A percentile compares a stretch with the other conserved stretches of the same genome.
These are phyloP conservation scores for Sporophila hypoxantha DNA, from an alignment of 2,113 vertebrate genomes.

Conservation along the genomic window DNA sequence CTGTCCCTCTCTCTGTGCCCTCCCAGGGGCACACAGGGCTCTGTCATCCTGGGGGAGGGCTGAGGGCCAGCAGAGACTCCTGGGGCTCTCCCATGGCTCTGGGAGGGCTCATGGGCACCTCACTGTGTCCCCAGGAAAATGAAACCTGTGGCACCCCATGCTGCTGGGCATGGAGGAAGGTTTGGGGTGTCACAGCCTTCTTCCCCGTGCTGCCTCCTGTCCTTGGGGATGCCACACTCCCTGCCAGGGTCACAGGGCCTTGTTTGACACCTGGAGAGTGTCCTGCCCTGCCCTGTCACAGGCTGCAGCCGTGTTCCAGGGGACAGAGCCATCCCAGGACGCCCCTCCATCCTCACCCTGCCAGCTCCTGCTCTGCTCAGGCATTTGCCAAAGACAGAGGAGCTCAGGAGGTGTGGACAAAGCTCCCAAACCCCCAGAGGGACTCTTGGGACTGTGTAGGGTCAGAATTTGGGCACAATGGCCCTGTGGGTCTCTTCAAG, in stretches of 20 bases:
- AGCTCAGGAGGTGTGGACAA: background rate
- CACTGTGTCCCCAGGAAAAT: background rate
- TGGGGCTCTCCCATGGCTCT: background rate
- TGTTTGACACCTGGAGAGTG: background rate
- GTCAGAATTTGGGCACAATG: background rate
- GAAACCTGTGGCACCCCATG: accelerated
- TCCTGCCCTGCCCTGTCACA: background rate
- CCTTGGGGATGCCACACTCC: background rate
- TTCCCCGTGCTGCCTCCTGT: background rate
- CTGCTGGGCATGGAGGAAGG: background rate
- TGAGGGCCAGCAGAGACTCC: accelerated
- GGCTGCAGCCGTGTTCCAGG: background rate
- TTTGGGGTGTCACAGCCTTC: background rate
- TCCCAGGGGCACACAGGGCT: no score
- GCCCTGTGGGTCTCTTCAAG: background rate
- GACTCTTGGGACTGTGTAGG: background rate
- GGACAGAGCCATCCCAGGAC: background rate
- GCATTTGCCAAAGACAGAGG: background rate
- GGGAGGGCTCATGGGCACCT: accelerated
- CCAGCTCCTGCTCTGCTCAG: background rate
- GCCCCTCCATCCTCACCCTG: background rate
- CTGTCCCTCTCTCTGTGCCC: background rate
- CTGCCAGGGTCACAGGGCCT: background rate
- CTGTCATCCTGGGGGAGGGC: background rate
- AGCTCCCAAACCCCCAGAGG: no score